Evolutionary conservation across 2,797 vertebrate genomes (phyloP), one percentile per base, ranked within the genome.

Genomic region (Chaunax sp.): DNA sequence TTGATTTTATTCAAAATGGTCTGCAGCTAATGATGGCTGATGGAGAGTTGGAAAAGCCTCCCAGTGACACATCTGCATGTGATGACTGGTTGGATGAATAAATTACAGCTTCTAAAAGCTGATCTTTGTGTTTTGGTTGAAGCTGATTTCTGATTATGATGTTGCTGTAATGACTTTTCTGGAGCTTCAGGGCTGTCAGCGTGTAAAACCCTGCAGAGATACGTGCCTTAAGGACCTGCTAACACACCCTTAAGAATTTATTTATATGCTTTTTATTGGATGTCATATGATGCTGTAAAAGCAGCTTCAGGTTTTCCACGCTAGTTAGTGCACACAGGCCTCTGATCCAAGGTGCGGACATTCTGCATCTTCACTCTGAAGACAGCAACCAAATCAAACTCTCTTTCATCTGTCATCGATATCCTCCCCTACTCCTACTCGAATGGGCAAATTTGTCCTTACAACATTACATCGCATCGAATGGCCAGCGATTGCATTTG

Each of bases 401-500:
- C 13, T n/a, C 12, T 5, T n/a, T n/a, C 2, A n/a, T 63, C 53
- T 46, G 23, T 6, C 8, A 38, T 25, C 19, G 4, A 19, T 50
- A 26, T 63, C 33, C 46, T 49, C 47, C 58, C 25, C 16, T 75
- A 44, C 50, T 70, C 55, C 47, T 22, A 15, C 30, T 60, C 57
- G 18, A 68, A 68, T 54, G 23, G 44, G 45, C 16, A 18, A 69
- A 53, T 57, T 70, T 60, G 71, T 54, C 57, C 68, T 40, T 19
- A 55, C 59, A 72, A 41, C 60, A 49, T 63, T 75, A 61, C 63
- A 63, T 28, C 26, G n/a, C 60, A 78, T 82, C 50, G 62, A 92
- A 64, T 67, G 15, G 56, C 73, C 69, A 3, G 54, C 76, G 37
- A 43, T 77, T 51, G 65, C 80, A 75, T 91, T 87, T 84, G 89